Conservation (phyloP, 2,113 vertebrate genomes). For the Coptodon bakossiorum region DNA sequence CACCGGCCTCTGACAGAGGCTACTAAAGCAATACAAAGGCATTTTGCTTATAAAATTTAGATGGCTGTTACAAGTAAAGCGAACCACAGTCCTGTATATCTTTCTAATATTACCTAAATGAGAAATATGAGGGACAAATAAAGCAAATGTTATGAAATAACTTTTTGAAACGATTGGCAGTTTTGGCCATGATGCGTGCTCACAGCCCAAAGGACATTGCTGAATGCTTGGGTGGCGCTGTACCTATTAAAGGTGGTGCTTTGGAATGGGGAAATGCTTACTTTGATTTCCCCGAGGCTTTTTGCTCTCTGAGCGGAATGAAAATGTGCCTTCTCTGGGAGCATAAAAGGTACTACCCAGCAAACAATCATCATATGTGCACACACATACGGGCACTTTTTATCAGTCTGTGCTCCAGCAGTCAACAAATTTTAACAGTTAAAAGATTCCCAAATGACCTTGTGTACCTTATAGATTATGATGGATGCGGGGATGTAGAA, state of each 20-base stretch:
- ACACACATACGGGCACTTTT: neutral
- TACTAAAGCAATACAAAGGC: neutral
- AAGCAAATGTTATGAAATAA: neutral
- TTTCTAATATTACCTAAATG: neutral
- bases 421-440: slow-evolving; percentile 5
- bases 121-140: neutral
- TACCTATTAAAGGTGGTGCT: slow-evolving; percentile 65
- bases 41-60: neutral
- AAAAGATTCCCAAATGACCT: slow-evolving; percentile 46
- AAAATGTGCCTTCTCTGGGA: slow-evolving; percentile 41
- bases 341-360: slow-evolving; percentile 17
- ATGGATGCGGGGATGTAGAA: slow-evolving; percentile 37
- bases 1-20: neutral
- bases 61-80: neutral
- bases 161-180: slow-evolving; percentile 15
- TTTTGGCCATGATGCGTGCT: slow-evolving; percentile 38
- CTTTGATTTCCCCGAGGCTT: slow-evolving; percentile 68
- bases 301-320: slow-evolving; percentile 60
- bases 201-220: slow-evolving; percentile 48
- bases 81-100: neutral
- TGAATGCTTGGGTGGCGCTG: slow-evolving; percentile 51
- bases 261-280: slow-evolving; percentile 61
- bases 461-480: slow-evolving; percentile 39
- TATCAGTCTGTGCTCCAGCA: neutral
- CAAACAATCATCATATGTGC: neutral